Evolutionary conservation across 2,888 invertebrate species (phyloP).

Genomic region (Plutella xylostella): DNA sequence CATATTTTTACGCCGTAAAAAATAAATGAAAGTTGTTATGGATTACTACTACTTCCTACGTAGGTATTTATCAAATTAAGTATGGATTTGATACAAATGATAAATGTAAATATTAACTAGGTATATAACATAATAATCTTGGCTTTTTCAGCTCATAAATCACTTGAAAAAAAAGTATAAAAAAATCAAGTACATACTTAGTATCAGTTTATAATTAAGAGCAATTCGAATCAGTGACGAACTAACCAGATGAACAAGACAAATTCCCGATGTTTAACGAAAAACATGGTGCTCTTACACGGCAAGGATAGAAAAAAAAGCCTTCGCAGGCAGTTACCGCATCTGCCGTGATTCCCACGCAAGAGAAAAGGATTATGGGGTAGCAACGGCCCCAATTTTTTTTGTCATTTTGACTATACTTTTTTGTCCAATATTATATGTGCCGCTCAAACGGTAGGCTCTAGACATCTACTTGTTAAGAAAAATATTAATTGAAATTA

Average conservation of each 20-base stretch:
- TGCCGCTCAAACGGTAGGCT: not conserved
- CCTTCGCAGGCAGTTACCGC: conserved; percentile 34
- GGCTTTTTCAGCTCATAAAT: too few relatives aligned
- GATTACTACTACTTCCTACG: too few relatives aligned
- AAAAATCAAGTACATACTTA: not conserved
- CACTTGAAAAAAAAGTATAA: not conserved
- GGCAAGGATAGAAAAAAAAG: conserved; percentile 40
- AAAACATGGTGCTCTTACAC: conserved; percentile 24
- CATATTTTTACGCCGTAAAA: too few relatives aligned
- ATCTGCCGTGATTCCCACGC: conserved; percentile 62
- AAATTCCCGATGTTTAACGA: not conserved
- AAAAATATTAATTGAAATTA: not conserved
- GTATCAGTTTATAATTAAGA: too few relatives aligned
- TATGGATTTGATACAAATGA: too few relatives aligned
- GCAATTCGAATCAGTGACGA: too few relatives aligned
- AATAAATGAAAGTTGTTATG: too few relatives aligned
- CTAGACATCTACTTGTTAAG: not conserved
- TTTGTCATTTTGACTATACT: not conserved
- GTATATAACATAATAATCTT: too few relatives aligned
- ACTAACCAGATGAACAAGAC: not conserved
- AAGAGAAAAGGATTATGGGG: conserved; percentile 50
- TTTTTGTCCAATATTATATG: not conserved
- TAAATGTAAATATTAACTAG: too few relatives aligned
- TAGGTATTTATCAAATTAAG: too few relatives aligned
- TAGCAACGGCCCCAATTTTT: conserved; percentile 16